Percentiles rank a stretch among this genome's conserved stretches.
These are phyloP conservation scores for Thamnophis sirtalis DNA, from an alignment of 2,113 vertebrate genomes.

Conservation along the genomic window DNA sequence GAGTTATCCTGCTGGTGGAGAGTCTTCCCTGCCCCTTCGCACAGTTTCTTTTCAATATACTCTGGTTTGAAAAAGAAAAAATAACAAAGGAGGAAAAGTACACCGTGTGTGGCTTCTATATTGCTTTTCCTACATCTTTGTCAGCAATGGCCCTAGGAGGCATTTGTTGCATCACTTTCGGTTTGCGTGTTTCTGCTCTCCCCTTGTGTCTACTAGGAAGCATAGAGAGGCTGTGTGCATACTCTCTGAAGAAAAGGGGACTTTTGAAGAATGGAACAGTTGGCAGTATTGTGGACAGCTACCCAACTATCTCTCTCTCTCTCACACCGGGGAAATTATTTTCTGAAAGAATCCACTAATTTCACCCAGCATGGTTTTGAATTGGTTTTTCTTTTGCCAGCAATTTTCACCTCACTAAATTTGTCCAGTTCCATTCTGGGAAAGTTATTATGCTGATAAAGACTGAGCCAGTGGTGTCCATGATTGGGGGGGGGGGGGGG, in stretches of 20 bases:
- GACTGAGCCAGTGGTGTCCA: neutral
- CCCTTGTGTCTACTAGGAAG: neutral
- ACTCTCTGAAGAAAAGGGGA: neutral
- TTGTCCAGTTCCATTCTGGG: neutral
- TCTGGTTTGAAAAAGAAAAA: neutral
- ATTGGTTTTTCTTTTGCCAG: neutral
- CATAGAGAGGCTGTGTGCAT: neutral
- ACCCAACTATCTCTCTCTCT: neutral
- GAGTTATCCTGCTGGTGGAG: neutral
- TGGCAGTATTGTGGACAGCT: neutral
- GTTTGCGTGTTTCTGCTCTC: neutral
- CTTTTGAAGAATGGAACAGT: neutral
- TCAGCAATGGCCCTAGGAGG: neutral
- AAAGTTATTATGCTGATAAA: neutral
- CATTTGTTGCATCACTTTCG: neutral
- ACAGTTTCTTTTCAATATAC: neutral
- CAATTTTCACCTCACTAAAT: neutral
- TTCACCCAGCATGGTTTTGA: neutral
- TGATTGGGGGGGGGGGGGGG: neutral
- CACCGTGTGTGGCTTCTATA: neutral
- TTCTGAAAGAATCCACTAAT: neutral
- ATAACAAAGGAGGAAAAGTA: neutral
- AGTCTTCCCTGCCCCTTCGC: neutral
- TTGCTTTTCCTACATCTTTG: neutral
- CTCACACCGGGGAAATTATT: neutral